These are phyloP conservation scores for Pelmatolapia mariae DNA, from an alignment of 2,113 vertebrate species.

Conservation along the genomic window DNA sequence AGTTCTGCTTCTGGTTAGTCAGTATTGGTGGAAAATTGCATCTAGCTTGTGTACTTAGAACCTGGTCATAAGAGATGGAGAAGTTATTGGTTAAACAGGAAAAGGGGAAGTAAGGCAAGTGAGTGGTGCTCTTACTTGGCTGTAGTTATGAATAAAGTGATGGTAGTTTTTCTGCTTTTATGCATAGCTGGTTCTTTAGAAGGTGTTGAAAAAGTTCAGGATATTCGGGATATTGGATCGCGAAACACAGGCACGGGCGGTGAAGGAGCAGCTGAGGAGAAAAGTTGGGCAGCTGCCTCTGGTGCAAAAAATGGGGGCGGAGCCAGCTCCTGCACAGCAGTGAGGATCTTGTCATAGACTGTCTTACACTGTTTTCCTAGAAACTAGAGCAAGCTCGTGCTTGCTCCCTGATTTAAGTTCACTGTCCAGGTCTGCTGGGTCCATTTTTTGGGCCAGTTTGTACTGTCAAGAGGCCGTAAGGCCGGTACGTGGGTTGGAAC, in stretches of 20 bases:
- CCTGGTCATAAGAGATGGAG: background rate
- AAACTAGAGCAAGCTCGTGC: background rate
- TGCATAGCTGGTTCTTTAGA: background rate
- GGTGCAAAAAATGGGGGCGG: background rate
- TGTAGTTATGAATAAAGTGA: background rate
- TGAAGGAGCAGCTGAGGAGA: background rate
- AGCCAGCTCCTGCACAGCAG: background rate
- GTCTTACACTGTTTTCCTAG: background rate
- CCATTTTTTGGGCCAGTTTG: background rate
- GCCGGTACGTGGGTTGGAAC: rapidly evolving
- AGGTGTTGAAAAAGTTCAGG: background rate
- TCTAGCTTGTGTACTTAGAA: background rate
- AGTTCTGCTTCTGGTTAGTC: background rate
- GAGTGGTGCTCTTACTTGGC: background rate
- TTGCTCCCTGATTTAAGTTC: background rate
- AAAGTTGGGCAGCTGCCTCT: background rate
- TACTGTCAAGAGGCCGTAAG: background rate
- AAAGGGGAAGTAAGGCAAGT: background rate
- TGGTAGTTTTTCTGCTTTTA: background rate
- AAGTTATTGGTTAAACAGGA: background rate
- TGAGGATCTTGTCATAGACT: background rate
- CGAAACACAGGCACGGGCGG: rapidly evolving
- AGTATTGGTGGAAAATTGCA: background rate
- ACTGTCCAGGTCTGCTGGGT: background rate
- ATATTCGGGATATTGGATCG: background rate